Conservation (phyloP, 2,888 invertebrate genomes). For the Ochlodes sylvanus region DNA sequence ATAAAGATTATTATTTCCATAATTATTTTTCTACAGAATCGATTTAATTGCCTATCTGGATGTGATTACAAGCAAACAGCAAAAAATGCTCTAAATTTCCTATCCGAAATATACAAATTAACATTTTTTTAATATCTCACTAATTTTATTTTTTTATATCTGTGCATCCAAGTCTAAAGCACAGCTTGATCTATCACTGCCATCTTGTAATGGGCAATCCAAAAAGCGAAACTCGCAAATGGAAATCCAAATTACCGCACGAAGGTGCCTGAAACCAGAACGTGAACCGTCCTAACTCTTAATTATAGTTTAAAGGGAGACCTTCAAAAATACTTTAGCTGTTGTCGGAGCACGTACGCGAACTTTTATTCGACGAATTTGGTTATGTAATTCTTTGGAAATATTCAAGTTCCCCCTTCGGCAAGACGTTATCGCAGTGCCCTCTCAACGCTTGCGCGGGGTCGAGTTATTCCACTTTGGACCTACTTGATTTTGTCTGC, state of each 20-base stretch:
- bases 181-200: background rate
- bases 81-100: too few species aligned
- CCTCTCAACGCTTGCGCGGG: slow-evolving; percentile 66
- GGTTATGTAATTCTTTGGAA: slow-evolving; percentile 78
- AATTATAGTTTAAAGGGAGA: slow-evolving; percentile 64
- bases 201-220: background rate
- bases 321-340: slow-evolving; percentile 71
- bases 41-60: too few species aligned
- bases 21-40: too few species aligned
- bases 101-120: too few species aligned
- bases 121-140: too few species aligned
- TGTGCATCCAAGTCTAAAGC: too few species aligned
- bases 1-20: too few species aligned
- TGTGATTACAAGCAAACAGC: too few species aligned
- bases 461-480: slow-evolving; percentile 29
- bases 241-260: slow-evolving; percentile 19
- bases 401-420: slow-evolving; percentile 82
- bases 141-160: too few species aligned
- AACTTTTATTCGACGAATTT: slow-evolving; percentile 77
- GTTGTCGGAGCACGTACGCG: slow-evolving; percentile 71
- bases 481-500: slow-evolving; percentile 12
- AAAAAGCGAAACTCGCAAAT: slow-evolving; percentile 7
- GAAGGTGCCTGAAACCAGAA: slow-evolving; percentile 22
- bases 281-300: slow-evolving; percentile 62
- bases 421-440: slow-evolving; percentile 78